Conservation (phyloP, 64 coral and sea anemone species). For the Stichodactyla helianthus region DNA sequence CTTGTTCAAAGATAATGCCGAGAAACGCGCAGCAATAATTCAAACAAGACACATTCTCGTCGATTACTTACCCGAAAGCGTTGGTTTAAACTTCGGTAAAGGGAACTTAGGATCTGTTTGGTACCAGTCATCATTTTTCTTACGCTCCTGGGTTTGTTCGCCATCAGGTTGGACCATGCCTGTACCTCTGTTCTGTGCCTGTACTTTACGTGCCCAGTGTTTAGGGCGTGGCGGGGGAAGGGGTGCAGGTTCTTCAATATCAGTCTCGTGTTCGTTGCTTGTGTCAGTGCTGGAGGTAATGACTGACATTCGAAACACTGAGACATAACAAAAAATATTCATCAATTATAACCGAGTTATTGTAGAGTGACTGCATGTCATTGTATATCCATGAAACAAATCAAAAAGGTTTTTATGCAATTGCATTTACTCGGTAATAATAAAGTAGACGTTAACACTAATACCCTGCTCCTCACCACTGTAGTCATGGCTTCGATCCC, state of each 20-base stretch:
- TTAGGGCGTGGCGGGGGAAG: conserved; percentile 95
- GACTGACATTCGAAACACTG: conserved; percentile 67
- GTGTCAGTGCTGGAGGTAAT: conserved; percentile 63
- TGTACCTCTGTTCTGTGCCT: conserved; percentile 52
- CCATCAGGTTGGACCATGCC: conserved; percentile 1
- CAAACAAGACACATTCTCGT: background rate
- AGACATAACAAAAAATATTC: background rate
- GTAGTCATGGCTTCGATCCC: too few species aligned
- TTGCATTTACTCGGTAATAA: too few species aligned
- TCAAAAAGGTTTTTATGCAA: too few species aligned
- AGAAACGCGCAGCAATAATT: too few species aligned
- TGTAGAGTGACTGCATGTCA: too few species aligned
- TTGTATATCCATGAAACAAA: too few species aligned
- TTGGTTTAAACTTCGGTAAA: conserved; percentile 49
- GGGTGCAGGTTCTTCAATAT: conserved; percentile 71
- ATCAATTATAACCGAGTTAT: background rate
- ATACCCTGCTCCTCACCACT: too few species aligned
- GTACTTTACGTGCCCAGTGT: conserved; percentile 74
- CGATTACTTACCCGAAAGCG: conserved; percentile 30
- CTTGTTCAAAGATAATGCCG: too few species aligned
- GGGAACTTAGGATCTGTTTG: conserved; percentile 57
- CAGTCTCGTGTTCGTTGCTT: conserved; percentile 58
- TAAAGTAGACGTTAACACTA: too few species aligned
- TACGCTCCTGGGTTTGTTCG: background rate
- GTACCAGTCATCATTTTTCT: conserved; percentile 47